Percentiles rank a stretch among this genome's conserved stretches.
Conservation (phyloP, 2,888 invertebrate genomes). For the Drosophila neotestacea region DNA sequence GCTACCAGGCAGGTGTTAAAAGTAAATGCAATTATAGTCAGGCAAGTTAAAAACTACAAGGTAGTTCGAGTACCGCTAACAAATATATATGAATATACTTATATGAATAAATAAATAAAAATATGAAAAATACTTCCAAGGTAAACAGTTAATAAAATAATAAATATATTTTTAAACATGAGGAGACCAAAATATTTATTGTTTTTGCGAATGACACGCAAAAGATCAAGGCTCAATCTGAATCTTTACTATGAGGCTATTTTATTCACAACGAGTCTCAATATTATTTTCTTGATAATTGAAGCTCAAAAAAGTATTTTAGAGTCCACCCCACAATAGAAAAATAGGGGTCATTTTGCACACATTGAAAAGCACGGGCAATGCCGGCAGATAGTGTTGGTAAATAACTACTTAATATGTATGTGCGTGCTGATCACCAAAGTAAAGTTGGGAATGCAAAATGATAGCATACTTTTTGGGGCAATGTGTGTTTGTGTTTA, state of each 20-base stretch:
- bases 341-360: not conserved
- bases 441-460: conserved; percentile 49
- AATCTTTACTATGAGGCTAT: too few relatives aligned
- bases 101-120: not conserved
- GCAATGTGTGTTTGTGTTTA: conserved; percentile 1
- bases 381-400: not conserved
- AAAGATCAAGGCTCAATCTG: too few relatives aligned
- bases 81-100: not conserved
- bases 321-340: too few relatives aligned
- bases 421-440: conserved; percentile 1
- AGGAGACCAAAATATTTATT: too few relatives aligned
- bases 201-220: too few relatives aligned
- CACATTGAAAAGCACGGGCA: not conserved
- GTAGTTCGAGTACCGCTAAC: not conserved
- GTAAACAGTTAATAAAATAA: not conserved
- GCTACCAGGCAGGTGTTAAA: conserved; percentile 51
- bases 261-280: too few relatives aligned
- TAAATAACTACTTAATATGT: conserved; percentile 1
- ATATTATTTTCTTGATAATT: too few relatives aligned
- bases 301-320: too few relatives aligned
- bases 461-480: conserved; percentile 34
- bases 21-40: conserved; percentile 50
- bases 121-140: not conserved
- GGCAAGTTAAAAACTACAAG: not conserved
- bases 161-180: too few relatives aligned